Evolutionary conservation across 2,113 vertebrate species (phyloP).

Genomic region (Gnathonemus longibarbis): DNA sequence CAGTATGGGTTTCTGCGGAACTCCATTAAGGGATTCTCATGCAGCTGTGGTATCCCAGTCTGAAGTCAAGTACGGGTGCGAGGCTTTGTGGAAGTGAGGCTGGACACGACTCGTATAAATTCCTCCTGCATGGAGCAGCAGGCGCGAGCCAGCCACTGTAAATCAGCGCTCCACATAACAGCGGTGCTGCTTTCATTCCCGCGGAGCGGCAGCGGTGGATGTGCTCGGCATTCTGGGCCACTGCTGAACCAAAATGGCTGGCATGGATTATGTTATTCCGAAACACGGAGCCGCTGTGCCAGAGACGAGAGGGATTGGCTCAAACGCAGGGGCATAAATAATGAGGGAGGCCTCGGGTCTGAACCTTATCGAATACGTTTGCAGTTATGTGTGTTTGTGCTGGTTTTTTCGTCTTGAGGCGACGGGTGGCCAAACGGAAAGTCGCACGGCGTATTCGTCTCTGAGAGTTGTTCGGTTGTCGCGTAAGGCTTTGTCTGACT

Average conservation of each 20-base stretch:
- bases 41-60: background rate
- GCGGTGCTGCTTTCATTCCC: background rate
- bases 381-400: background rate
- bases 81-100: conserved; percentile 5
- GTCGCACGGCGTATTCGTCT: background rate
- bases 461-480: background rate
- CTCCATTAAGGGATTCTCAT: background rate
- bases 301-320: background rate
- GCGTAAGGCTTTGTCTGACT: background rate
- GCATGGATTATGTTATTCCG: background rate
- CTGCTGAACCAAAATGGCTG: conserved; percentile 1
- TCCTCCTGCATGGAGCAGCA: background rate
- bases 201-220: background rate
- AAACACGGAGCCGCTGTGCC: background rate
- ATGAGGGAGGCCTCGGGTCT: background rate
- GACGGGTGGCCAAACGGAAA: background rate
- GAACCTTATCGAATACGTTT: background rate
- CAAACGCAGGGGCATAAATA: background rate
- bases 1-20: background rate
- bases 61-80: background rate
- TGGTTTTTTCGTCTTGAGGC: background rate
- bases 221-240: background rate
- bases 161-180: background rate
- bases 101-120: background rate
- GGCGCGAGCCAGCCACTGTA: background rate